A percentile compares a stretch with the other conserved stretches of the same genome.
phyloP scores from a whole-genome alignment of 2,113 vertebrate species.

The Anarrhichthys ocellatus region DNA sequence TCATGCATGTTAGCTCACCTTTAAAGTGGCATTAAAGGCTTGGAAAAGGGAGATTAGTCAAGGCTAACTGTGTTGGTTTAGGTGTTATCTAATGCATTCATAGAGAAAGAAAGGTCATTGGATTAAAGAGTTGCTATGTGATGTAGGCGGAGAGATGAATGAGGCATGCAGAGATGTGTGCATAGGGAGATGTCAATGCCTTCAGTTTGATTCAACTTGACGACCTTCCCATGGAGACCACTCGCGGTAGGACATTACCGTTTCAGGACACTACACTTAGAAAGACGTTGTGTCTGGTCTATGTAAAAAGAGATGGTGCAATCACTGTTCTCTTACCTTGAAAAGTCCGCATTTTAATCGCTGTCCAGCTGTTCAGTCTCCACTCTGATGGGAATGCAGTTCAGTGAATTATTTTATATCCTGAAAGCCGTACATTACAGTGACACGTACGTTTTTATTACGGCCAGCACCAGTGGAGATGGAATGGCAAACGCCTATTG shows the following conservation, averaged over 20 bases:
- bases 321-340: conserved; percentile 55
- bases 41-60: conserved; percentile 13
- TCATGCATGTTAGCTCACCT: neutral
- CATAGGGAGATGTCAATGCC: conserved; percentile 58
- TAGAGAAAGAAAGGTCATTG: conserved; percentile 50
- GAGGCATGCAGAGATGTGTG: conserved; percentile 60
- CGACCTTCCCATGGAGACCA: conserved; percentile 51
- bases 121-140: conserved; percentile 51
- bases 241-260: conserved; percentile 46
- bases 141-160: conserved; percentile 58
- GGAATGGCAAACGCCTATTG: conserved; percentile 3
- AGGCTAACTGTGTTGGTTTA: conserved; percentile 23
- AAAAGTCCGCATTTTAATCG: conserved; percentile 67
- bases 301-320: conserved; percentile 62
- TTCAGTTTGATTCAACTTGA: conserved; percentile 59
- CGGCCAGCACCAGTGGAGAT: conserved; percentile 29
- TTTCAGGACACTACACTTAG: conserved; percentile 62
- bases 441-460: conserved; percentile 47
- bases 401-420: conserved; percentile 51
- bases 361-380: conserved; percentile 64
- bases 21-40: conserved; percentile 13
- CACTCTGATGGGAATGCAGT: conserved; percentile 42
- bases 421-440: conserved; percentile 51
- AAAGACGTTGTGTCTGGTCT: conserved; percentile 52
- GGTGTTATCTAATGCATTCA: conserved; percentile 45